phyloP scores from a whole-genome alignment of 2,888 invertebrate species.

The Anoplius nigerrimus region DNA sequence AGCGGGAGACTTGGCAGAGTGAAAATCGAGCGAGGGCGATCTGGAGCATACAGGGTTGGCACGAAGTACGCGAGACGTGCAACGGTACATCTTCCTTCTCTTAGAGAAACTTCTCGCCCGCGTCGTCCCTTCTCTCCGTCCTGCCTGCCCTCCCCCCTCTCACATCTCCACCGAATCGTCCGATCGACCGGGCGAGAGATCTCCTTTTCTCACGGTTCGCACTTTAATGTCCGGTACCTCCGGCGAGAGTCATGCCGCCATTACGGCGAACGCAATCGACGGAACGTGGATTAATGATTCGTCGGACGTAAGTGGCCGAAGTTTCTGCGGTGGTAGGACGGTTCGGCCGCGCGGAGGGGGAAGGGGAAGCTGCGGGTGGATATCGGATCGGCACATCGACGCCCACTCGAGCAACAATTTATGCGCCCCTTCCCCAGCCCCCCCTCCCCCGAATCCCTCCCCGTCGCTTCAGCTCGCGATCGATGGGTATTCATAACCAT shows the following conservation, averaged over 20 bases:
- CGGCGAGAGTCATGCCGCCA: conserved; percentile 26
- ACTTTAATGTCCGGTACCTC: conserved; percentile 23
- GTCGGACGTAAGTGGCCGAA: conserved; percentile 17
- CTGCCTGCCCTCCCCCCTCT: no score
- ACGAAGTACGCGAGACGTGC: background rate
- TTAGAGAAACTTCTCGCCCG: background rate
- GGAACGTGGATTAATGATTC: conserved; percentile 23
- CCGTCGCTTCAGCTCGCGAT: no score
- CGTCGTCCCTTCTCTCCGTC: conserved; percentile 11
- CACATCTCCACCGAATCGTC: conserved; percentile 6
- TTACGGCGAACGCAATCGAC: conserved; percentile 25
- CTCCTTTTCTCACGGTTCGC: conserved; percentile 22
- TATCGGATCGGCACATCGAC: background rate
- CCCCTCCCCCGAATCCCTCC: no score
- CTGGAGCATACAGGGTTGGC: background rate
- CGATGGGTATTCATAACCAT: no score
- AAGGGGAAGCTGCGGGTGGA: no score
- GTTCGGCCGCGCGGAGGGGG: no score
- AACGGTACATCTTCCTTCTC: conserved; percentile 1
- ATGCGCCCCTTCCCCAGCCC: no score
- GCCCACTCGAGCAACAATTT: no score
- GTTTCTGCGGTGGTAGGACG: no score
- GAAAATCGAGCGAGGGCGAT: no score
- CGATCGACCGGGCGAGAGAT: background rate
- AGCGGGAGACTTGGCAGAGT: no score